These are phyloP conservation scores for Eupristina koningsbergeri DNA, from an alignment of 1,140 invertebrate genomes.

Conservation along the genomic window DNA sequence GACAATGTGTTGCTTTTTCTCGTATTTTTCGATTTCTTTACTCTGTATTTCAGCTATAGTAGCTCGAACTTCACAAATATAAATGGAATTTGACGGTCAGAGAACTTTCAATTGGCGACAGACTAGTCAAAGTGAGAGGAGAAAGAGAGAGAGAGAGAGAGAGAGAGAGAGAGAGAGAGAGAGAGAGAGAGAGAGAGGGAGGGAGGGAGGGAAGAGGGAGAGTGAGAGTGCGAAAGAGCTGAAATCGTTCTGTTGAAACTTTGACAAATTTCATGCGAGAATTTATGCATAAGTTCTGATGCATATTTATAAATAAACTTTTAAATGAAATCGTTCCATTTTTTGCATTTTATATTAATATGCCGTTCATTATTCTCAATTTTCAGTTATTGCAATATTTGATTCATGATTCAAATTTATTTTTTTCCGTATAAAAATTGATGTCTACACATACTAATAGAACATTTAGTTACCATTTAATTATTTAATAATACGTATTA, in stretches of 20 bases:
- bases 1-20: no score
- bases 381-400: no score
- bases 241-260: neutral
- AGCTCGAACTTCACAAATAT: constrained; percentile 50
- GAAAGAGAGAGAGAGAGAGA: neutral
- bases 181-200: neutral
- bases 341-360: no score
- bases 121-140: neutral
- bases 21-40: neutral
- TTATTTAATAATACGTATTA: no score
- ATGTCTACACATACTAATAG: no score
- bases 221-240: no score
- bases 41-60: neutral
- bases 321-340: neutral
- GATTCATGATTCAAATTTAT: no score
- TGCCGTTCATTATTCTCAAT: no score
- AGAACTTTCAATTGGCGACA: constrained; percentile 55
- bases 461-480: no score
- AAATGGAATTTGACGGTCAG: constrained; percentile 64
- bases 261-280: neutral
- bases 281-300: neutral
- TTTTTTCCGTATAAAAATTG: no score
- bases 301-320: neutral
- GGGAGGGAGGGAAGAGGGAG: no score
- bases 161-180: neutral